Conservation (phyloP, 2,888 invertebrate genomes). For the Apomyelois bistriatella region DNA sequence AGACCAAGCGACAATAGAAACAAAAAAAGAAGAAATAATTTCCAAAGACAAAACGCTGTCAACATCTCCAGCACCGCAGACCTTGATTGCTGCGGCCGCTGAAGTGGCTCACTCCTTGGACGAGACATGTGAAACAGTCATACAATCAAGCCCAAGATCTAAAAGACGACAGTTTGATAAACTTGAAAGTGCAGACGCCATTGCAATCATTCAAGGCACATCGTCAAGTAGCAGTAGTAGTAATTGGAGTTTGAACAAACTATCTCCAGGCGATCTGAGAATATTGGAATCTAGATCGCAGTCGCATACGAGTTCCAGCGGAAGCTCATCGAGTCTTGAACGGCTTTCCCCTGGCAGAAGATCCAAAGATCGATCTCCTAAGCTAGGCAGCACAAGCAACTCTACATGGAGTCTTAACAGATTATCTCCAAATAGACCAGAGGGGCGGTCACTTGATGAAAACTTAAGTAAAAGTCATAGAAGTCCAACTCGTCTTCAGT, state of each 20-base stretch:
- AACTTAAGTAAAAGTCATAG: constrained; percentile 66
- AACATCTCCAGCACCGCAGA: constrained; percentile 57
- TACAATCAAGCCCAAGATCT: constrained; percentile 81
- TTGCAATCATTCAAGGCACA: constrained; percentile 69
- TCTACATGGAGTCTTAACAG: constrained; percentile 76
- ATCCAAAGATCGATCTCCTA: constrained; percentile 75
- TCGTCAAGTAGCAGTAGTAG: constrained; percentile 77
- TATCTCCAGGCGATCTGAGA: constrained; percentile 72
- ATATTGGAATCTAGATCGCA: constrained; percentile 72
- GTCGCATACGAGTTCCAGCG: constrained; percentile 74
- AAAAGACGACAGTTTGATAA: constrained; percentile 74
- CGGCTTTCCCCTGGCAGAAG: constrained; percentile 70
- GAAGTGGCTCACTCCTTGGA: constrained; percentile 84
- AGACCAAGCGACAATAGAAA: constrained; percentile 47
- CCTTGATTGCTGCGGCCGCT: constrained; percentile 82
- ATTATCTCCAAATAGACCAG: constrained; percentile 70
- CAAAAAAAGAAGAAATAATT: constrained; percentile 42
- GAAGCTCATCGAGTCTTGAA: constrained; percentile 73
- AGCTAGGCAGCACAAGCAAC: constrained; percentile 71
- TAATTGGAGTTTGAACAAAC: constrained; percentile 75
- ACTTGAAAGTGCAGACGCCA: constrained; percentile 68
- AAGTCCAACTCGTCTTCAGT: constrained; percentile 71
- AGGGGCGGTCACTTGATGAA: constrained; percentile 72
- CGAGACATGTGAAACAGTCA: constrained; percentile 84
- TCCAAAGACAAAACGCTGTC: constrained; percentile 38